Evolutionary conservation across 2,888 invertebrate species (phyloP).

Genomic region (Eilema sororculum): DNA sequence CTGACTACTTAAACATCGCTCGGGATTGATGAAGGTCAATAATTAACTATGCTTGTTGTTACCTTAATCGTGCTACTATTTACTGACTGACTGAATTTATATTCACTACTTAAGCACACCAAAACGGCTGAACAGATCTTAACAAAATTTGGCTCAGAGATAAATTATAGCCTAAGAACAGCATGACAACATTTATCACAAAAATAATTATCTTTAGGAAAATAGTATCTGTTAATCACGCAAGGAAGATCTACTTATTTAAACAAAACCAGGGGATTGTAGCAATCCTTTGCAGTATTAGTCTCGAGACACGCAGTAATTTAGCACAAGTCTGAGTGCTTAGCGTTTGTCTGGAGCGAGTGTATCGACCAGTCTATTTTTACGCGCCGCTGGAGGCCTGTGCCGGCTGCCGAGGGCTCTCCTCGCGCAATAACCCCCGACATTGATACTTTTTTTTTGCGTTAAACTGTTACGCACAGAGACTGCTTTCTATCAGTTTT

Average conservation of each 20-base stretch:
- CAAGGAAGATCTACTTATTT: too few species aligned
- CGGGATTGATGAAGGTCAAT: too few species aligned
- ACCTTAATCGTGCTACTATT: not conserved
- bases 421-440: constrained; percentile 30
- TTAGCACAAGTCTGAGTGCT: constrained; percentile 8
- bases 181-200: not conserved
- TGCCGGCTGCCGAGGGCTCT: constrained; percentile 33
- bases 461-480: not conserved
- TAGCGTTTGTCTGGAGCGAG: constrained; percentile 34
- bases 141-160: too few species aligned
- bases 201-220: not conserved
- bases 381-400: constrained; percentile 49
- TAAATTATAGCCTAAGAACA: not conserved
- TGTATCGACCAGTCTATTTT: constrained; percentile 70
- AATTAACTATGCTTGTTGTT: too few species aligned
- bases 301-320: constrained; percentile 10
- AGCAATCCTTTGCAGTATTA: not conserved
- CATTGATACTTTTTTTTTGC: not conserved
- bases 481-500: too few species aligned
- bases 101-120: not conserved
- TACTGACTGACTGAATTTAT: not conserved
- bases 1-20: too few species aligned
- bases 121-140: too few species aligned
- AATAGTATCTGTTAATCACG: too few species aligned
- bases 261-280: not conserved